phyloP scores from a whole-genome alignment of 2,113 vertebrate genomes.

The Lota lota region DNA sequence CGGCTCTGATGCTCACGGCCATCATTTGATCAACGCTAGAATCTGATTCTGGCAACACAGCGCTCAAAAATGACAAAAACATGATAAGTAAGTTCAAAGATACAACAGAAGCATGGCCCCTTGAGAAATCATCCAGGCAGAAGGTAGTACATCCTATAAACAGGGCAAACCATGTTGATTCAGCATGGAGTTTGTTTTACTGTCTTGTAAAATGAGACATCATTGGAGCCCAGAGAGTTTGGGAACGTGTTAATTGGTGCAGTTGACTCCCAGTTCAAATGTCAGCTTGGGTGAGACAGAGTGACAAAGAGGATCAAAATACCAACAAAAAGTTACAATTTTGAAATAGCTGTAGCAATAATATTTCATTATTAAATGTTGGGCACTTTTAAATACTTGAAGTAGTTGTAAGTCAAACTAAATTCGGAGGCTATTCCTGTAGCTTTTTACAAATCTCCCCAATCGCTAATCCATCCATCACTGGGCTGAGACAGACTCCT shows the following conservation, averaged over 20 bases:
- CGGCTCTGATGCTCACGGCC: neutral
- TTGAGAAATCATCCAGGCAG: slow-evolving; percentile 15
- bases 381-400: no score
- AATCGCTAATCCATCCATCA: neutral
- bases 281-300: neutral
- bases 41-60: slow-evolving; percentile 43
- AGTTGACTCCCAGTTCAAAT: slow-evolving; percentile 32
- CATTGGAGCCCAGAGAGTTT: slow-evolving; percentile 7
- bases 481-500: neutral
- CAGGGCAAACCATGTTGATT: slow-evolving; percentile 17
- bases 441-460: neutral
- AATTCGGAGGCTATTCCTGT: neutral
- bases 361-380: no score
- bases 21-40: slow-evolving; percentile 35
- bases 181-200: slow-evolving; percentile 35
- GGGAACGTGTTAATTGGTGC: slow-evolving; percentile 22
- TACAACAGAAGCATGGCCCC: slow-evolving; percentile 35
- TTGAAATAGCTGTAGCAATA: no score
- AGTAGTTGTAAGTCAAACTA: no score
- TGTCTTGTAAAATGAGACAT: slow-evolving; percentile 30
- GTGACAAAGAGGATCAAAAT: no score
- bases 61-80: slow-evolving; percentile 27
- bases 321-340: no score
- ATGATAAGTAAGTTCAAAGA: slow-evolving; percentile 24
- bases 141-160: slow-evolving; percentile 32